Evolutionary conservation across 2,797 vertebrate genomes (phyloP).

Genomic region (Peromyscus melanophrys): DNA sequence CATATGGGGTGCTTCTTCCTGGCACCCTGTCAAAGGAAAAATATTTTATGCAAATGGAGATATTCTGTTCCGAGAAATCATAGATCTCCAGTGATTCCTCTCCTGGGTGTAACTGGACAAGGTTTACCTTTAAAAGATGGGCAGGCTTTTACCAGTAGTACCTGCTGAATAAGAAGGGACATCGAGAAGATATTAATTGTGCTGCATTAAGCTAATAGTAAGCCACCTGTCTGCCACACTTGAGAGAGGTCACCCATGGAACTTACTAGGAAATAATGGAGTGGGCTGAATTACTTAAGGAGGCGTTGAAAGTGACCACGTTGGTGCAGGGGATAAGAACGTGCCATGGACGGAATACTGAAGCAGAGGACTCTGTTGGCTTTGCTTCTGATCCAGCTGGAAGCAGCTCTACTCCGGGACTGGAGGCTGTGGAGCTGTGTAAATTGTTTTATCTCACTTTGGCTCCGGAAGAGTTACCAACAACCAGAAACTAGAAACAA

Average conservation of each 20-base stretch:
- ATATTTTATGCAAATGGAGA: conserved; percentile 92
- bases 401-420: neutral
- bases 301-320: conserved; percentile 80
- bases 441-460: neutral
- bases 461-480: neutral
- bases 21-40: conserved; percentile 89
- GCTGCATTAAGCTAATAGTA: conserved; percentile 90
- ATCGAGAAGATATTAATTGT: conserved; percentile 89
- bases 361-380: neutral
- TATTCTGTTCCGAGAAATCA: conserved; percentile 92
- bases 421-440: neutral
- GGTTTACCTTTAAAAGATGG: conserved; percentile 89
- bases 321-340: neutral
- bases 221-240: conserved; percentile 52
- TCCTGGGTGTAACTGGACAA: conserved; percentile 84
- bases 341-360: neutral
- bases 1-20: conserved; percentile 87
- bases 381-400: neutral
- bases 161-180: conserved; percentile 84
- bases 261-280: conserved; percentile 84
- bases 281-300: conserved; percentile 87
- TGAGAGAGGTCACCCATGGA: conserved; percentile 85
- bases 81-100: conserved; percentile 90
- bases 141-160: conserved; percentile 84
- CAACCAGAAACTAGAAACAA: neutral